phyloP scores from a whole-genome alignment of 2,113 vertebrate genomes.

The Echinops telfairi region DNA sequence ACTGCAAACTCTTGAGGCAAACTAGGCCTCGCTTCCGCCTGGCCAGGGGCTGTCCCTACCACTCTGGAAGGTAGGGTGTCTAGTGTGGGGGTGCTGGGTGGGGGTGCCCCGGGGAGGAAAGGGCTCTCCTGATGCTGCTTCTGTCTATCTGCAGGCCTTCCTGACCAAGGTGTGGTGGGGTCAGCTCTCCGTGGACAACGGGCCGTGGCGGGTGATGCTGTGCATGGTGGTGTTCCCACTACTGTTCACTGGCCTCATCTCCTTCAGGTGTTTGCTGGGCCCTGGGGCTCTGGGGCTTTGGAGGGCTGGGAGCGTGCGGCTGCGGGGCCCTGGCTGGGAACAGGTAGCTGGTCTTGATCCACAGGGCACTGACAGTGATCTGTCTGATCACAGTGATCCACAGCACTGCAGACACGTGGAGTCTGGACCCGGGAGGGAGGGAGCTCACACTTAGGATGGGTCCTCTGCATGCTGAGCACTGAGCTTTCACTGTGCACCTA shows the following conservation, averaged over 20 bases:
- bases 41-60: background rate
- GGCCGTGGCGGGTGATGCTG: conserved; percentile 90
- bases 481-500: background rate
- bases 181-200: conserved; percentile 92
- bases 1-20: background rate
- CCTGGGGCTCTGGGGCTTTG: background rate
- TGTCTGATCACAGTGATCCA: too few species aligned
- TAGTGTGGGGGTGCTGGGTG: background rate
- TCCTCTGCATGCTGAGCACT: background rate
- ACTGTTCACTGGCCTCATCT: conserved; percentile 91
- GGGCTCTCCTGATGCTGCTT: background rate
- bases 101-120: background rate
- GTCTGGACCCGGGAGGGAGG: background rate
- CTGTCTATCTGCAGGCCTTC: conserved; percentile 88
- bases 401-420: accelerated
- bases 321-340: background rate
- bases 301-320: background rate
- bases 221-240: conserved; percentile 93
- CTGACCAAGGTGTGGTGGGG: conserved; percentile 98
- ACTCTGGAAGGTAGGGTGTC: background rate
- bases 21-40: background rate
- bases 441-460: background rate
- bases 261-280: conserved; percentile 90
- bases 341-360: too few species aligned
- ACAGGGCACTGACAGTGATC: background rate